Conservation (phyloP, 2,888 invertebrate species). For the Asteroscopus sphinx region DNA sequence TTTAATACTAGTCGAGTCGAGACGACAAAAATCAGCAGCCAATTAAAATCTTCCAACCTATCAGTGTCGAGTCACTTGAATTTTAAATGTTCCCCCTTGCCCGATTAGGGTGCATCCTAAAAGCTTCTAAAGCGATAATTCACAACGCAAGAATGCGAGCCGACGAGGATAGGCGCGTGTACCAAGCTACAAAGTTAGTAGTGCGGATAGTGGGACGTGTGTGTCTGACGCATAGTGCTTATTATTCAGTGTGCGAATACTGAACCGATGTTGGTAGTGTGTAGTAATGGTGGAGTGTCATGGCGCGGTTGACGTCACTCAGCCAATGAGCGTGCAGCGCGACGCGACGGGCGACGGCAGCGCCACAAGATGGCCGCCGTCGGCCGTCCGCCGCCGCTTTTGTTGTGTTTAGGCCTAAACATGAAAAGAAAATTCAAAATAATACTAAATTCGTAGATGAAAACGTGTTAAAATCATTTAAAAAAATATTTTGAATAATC, state of each 20-base stretch:
- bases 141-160: slow-evolving; percentile 85
- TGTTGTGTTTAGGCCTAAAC: slow-evolving; percentile 87
- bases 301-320: slow-evolving; percentile 88
- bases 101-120: slow-evolving; percentile 88
- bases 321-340: slow-evolving; percentile 83
- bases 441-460: slow-evolving; percentile 44
- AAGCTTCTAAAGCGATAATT: slow-evolving; percentile 86
- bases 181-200: slow-evolving; percentile 65
- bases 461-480: slow-evolving; percentile 41
- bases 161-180: slow-evolving; percentile 82
- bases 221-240: slow-evolving; percentile 58
- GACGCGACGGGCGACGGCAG: slow-evolving; percentile 85
- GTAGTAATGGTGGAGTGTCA: slow-evolving; percentile 86
- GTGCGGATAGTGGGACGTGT: slow-evolving; percentile 54
- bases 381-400: slow-evolving; percentile 83
- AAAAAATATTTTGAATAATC: slow-evolving; percentile 39
- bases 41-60: slow-evolving; percentile 84
- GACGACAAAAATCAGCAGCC: slow-evolving; percentile 79
- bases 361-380: slow-evolving; percentile 89
- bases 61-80: slow-evolving; percentile 80
- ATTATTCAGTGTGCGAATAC: slow-evolving; percentile 60
- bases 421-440: slow-evolving; percentile 69
- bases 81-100: slow-evolving; percentile 82
- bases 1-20: slow-evolving; percentile 55
- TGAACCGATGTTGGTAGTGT: slow-evolving; percentile 67